Evolutionary conservation across 2,888 invertebrate species (phyloP), one percentile per base, ranked within the genome.

Genomic region (Xylophagus ater): DNA sequence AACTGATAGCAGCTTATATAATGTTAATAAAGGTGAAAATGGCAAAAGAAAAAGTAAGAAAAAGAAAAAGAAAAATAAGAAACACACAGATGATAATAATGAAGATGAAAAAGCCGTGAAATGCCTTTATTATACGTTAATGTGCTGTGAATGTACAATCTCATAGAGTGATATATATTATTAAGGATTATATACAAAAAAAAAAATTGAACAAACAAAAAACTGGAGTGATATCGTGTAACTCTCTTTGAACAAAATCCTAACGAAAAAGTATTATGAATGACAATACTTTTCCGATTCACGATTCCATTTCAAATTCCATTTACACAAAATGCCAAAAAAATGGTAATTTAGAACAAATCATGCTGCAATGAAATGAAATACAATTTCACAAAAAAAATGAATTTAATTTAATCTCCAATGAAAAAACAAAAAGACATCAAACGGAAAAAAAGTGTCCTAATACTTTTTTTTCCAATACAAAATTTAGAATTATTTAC

Each of bases 141-240:
- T 62, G 61, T 64, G 64, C 52, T 64, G 64, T 52, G 64, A 64
- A 45, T 64, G 64, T 50, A 53, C 62, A 46, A 62, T 64, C 49
- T 62, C 62, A 45, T 64, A 59, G 45, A 18, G 9, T 9, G 9
- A 8, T 23, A 8, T 23, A 8, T 9, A 9, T 23, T 8, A 8
- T 6, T 9, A 23, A 23, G 23, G 9, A 23, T 9, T 23, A 13
- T 9, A 10, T 26, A 5, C 3, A 26, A n/a, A 4, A 23, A 26
- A 12, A 12, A 10, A 26, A 26, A 23, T 23, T 23, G 23, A 23
- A 23, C 8, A 23, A 3, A 26, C 6, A 26, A 26, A 2, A 26
- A 26, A 26, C 2, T 23, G 9, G 6, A 23, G 9, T 26, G 26
- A n/a, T 26, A 26, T 26, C 13, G 10, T 26, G n/a, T 13, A 12